Evolutionary conservation across 92 coral and sea anemone genomes (phyloP), one percentile per base, ranked within the genome.

Genomic region (Heteractis magnifica): DNA sequence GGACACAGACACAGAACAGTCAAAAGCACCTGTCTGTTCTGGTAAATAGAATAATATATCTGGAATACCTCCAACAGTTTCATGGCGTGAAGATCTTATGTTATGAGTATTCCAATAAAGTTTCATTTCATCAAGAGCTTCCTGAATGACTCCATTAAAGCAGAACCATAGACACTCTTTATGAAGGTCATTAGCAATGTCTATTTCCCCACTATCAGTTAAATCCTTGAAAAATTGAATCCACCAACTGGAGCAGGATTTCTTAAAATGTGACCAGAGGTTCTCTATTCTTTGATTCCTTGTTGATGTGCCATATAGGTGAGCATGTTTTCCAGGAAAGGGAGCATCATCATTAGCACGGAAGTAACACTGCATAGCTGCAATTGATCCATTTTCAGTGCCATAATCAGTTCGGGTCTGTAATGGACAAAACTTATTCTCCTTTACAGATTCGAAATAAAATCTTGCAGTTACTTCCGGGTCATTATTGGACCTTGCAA

Each of bases 161-260:
- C 86, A 77, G 81, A 89, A 89, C 92, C 92, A 89, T 26, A 85
- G 84, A 65, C 92, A 89, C 86, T 89, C 89, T 88, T 80, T 75
- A 51, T 80, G 91, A 71, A 83, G 60, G 81, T 75, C 75, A 75
- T 83, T 83, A 73, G 71, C 75, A 77, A 77, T 83, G 80, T 78
- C 88, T 65, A 85, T 72, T 76, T 49, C 64, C 19, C 82, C 77
- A 79, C 76, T 58, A 64, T 78, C 88, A 21, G 65, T 75, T 78
- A 84, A 56, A 26, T 65, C 49, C 44, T 79, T 85, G 52, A 88
- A 88, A 74, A 64, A 84, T 51, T 80, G 82, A 21, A 85, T 88
- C 49, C 86, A 84, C 89, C 89, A 88, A 15, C 89, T 75, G 55
- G 91, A 72, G 53, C 81, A 85, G 75, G 85, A 50, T 71, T 81